phyloP scores from a whole-genome alignment of 2,888 invertebrate genomes.

The Latheticus oryzae region DNA sequence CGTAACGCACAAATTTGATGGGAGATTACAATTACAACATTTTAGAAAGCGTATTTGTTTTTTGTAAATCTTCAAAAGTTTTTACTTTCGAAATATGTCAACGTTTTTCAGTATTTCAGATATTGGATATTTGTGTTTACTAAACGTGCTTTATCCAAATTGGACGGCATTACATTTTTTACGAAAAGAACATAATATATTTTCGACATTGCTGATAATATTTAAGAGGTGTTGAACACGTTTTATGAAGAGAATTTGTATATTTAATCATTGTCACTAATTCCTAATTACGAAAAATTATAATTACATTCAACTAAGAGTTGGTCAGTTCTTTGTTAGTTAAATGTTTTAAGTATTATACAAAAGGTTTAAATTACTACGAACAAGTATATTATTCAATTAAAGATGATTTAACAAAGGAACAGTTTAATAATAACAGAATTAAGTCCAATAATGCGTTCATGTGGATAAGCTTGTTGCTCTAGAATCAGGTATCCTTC shows the following conservation, averaged over 20 bases:
- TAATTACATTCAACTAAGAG: too few species aligned
- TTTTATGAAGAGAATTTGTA: conserved; percentile 19
- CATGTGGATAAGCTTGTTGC: conserved; percentile 28
- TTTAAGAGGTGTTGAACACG: conserved; percentile 33
- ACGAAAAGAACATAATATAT: conserved; percentile 34
- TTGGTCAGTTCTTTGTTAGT: conserved; percentile 5
- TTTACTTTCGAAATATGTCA: conserved; percentile 33
- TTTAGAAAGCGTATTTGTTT: conserved; percentile 27
- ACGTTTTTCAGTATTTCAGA: conserved; percentile 23
- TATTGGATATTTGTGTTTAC: conserved; percentile 40
- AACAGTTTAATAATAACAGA: conserved; percentile 39
- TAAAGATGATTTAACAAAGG: conserved; percentile 41
- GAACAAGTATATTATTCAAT: conserved; percentile 37
- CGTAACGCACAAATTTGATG: conserved; percentile 28
- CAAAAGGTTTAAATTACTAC: conserved; percentile 38
- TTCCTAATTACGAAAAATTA: too few species aligned
- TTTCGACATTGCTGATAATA: conserved; percentile 33
- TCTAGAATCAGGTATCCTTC: too few species aligned
- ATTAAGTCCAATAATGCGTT: conserved; percentile 34
- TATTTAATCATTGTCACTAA: too few species aligned
- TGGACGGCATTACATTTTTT: conserved; percentile 42
- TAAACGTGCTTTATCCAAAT: conserved; percentile 43
- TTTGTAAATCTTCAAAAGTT: conserved; percentile 32
- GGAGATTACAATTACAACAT: neutral
- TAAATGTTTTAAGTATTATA: conserved; percentile 34